phyloP scores from a whole-genome alignment of 1,140 invertebrate genomes.

The Littorina saxatilis region DNA sequence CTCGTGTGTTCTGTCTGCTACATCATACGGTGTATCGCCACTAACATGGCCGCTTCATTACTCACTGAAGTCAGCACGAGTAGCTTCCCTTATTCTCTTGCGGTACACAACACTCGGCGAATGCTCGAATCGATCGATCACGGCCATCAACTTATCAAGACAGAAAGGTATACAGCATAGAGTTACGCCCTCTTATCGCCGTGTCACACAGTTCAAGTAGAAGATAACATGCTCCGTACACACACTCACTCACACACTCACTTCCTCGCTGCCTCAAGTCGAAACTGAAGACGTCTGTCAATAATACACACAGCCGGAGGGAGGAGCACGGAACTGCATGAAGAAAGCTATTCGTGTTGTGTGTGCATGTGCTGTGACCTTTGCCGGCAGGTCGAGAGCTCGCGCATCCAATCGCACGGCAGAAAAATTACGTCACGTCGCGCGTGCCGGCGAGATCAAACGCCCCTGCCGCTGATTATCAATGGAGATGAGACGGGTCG shows the following conservation, averaged over 20 bases:
- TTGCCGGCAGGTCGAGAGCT: background rate
- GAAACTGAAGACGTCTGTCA: background rate
- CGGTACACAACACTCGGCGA: background rate
- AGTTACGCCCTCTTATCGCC: background rate
- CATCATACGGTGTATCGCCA: constrained; percentile 23
- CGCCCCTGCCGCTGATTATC: background rate
- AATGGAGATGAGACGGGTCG: background rate
- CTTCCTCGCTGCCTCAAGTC: no score
- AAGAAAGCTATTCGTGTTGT: background rate
- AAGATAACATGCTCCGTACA: no score
- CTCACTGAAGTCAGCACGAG: constrained; percentile 26
- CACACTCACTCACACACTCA: no score
- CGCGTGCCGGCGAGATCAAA: background rate
- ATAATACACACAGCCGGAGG: background rate
- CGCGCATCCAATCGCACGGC: constrained; percentile 23
- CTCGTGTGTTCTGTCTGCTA: background rate
- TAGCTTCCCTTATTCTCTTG: constrained; percentile 17
- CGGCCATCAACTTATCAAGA: background rate
- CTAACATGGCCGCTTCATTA: constrained; percentile 37
- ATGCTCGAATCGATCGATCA: background rate
- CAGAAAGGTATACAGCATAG: no score
- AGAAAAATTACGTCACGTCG: constrained; percentile 22
- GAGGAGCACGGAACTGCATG: constrained; percentile 24
- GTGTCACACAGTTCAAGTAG: no score
- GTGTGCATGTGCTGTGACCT: constrained; percentile 22